These are phyloP conservation scores for Amitus sp. DNA, from an alignment of 2,888 invertebrate genomes.

Conservation along the genomic window DNA sequence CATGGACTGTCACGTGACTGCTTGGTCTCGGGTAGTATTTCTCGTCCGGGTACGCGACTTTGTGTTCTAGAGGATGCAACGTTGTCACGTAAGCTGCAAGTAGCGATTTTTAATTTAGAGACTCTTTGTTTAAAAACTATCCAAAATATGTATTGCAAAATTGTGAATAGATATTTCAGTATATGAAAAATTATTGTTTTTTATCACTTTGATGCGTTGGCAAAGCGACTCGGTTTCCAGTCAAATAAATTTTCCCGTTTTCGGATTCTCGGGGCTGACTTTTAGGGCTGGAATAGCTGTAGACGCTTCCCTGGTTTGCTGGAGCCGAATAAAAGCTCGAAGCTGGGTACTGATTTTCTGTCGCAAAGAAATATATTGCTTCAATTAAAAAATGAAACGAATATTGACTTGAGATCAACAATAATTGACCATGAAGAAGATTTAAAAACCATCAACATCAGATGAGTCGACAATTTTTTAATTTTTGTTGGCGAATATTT, in stretches of 20 bases:
- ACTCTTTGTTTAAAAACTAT: not conserved
- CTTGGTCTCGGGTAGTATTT: slow-evolving; percentile 67
- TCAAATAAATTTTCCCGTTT: slow-evolving; percentile 57
- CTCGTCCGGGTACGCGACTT: slow-evolving; percentile 62
- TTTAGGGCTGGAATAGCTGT: slow-evolving; percentile 61
- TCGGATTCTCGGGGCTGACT: slow-evolving; percentile 58
- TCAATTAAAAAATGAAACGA: not conserved
- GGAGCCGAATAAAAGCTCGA: slow-evolving; percentile 62
- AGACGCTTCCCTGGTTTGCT: slow-evolving; percentile 60
- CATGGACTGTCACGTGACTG: slow-evolving; percentile 70
- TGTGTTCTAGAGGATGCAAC: slow-evolving; percentile 62
- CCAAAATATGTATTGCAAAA: not conserved
- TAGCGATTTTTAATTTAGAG: slow-evolving; percentile 9
- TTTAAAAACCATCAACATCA: slow-evolving; percentile 24
- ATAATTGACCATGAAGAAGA: not conserved
- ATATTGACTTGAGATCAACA: not conserved
- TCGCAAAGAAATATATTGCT: too few species aligned
- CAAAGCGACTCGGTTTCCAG: slow-evolving; percentile 52
- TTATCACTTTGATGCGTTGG: slow-evolving; percentile 57
- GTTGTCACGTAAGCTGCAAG: slow-evolving; percentile 58
- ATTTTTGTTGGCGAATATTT: too few species aligned
- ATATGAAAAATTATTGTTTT: too few species aligned
- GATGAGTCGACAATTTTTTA: too few species aligned
- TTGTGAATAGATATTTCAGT: too few species aligned
- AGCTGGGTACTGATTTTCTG: slow-evolving; percentile 64